These are phyloP conservation scores for Meles meles DNA, from an alignment of 2,113 vertebrate genomes.

Conservation along the genomic window DNA sequence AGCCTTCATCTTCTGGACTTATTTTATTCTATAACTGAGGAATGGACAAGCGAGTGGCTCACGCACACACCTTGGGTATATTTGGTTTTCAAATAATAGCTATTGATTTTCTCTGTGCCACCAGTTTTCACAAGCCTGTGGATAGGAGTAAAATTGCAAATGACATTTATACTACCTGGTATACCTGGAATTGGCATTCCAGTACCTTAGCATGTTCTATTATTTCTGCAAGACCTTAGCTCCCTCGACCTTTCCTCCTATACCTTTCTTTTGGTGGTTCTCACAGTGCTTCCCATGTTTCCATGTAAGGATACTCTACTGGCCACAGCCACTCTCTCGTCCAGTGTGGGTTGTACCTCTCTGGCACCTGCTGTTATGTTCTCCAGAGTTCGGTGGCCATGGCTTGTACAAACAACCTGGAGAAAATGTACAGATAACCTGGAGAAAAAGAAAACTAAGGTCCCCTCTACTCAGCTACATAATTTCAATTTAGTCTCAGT, in stretches of 20 bases:
- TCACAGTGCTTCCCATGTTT: neutral
- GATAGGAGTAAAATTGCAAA: neutral
- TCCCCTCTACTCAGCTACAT: neutral
- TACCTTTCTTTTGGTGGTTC: neutral
- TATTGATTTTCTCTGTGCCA: neutral
- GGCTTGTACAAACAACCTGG: neutral
- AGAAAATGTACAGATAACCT: neutral
- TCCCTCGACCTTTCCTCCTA: neutral
- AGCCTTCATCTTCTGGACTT: neutral
- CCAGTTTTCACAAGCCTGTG: neutral
- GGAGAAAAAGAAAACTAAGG: neutral
- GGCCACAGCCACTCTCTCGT: neutral
- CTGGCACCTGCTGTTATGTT: neutral
- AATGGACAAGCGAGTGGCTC: neutral
- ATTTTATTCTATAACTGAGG: neutral
- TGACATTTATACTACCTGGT: neutral
- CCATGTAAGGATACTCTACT: neutral
- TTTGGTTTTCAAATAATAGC: conserved; percentile 2
- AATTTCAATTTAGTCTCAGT: neutral
- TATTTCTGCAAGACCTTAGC: neutral
- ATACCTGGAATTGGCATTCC: neutral
- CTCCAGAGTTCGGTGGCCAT: neutral
- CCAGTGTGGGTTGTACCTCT: neutral
- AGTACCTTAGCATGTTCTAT: neutral
- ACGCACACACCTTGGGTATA: neutral